These are phyloP conservation scores for Leptinotarsa texana DNA, from an alignment of 1,140 invertebrate species.

Conservation along the genomic window DNA sequence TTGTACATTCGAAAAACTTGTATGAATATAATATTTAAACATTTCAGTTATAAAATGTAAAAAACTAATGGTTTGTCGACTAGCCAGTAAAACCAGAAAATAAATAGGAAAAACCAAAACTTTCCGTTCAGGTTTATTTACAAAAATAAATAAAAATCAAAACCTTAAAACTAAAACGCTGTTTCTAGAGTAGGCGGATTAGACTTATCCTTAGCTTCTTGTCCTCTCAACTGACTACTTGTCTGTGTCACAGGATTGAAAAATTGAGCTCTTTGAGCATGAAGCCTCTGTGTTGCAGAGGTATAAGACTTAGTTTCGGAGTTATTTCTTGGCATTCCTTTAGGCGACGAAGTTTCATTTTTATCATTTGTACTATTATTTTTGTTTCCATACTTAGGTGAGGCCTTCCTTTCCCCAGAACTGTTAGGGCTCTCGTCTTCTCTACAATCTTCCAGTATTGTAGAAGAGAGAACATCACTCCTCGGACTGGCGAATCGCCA, in stretches of 20 bases:
- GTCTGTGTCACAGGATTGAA: constrained; percentile 50
- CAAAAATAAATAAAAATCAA: constrained; percentile 23
- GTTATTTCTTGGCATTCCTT: constrained; percentile 11
- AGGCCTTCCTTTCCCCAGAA: constrained; percentile 56
- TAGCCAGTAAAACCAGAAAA: constrained; percentile 28
- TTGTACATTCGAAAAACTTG: constrained; percentile 32
- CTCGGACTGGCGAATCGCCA: constrained; percentile 74
- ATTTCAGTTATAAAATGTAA: constrained; percentile 28
- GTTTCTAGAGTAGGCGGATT: constrained; percentile 63
- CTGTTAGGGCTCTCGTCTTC: constrained; percentile 68
- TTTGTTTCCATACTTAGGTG: constrained; percentile 1
- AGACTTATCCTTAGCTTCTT: constrained; percentile 35
- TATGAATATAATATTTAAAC: constrained; percentile 1
- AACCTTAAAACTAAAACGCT: constrained; percentile 59
- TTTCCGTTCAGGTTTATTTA: background rate
- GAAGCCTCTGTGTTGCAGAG: constrained; percentile 59
- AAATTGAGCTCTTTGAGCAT: constrained; percentile 62
- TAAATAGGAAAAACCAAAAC: background rate
- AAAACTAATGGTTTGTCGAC: constrained; percentile 33
- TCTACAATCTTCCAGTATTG: constrained; percentile 80
- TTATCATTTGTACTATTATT: constrained; percentile 32
- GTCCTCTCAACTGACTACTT: constrained; percentile 41
- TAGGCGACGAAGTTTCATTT: constrained; percentile 27
- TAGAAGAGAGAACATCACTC: constrained; percentile 80
- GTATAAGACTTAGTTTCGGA: constrained; percentile 47